These are phyloP conservation scores for Crossocerus cetratus DNA, from an alignment of 2,888 invertebrate genomes.

Conservation along the genomic window DNA sequence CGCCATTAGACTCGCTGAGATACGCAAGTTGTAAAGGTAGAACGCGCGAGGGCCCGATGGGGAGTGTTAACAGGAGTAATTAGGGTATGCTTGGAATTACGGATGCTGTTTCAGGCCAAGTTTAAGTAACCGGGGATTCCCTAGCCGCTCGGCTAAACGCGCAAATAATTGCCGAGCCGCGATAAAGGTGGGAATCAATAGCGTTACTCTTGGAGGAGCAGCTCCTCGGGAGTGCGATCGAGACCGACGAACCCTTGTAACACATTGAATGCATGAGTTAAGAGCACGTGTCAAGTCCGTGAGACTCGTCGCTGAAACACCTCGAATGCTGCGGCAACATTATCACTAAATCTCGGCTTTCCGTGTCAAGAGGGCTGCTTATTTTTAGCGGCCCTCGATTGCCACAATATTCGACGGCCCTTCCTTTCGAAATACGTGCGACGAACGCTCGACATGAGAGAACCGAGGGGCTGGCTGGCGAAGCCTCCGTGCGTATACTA, in stretches of 20 bases:
- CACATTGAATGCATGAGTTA: not conserved
- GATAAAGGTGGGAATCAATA: not conserved
- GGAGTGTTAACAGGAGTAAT: too few species aligned
- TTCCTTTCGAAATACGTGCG: too few species aligned
- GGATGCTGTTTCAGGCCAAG: too few species aligned
- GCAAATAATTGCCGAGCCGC: conserved; percentile 5
- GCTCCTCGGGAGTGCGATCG: not conserved
- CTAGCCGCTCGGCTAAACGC: not conserved
- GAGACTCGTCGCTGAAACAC: not conserved
- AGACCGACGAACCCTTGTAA: not conserved
- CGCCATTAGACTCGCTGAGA: too few species aligned
- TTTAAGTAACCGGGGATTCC: too few species aligned
- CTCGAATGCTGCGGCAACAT: not conserved
- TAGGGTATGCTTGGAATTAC: too few species aligned
- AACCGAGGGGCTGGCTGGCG: too few species aligned
- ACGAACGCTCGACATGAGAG: too few species aligned
- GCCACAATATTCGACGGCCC: not conserved
- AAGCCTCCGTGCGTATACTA: too few species aligned
- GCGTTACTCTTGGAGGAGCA: too few species aligned
- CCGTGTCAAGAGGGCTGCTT: not conserved
- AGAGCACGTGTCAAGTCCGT: not conserved
- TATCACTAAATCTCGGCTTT: not conserved
- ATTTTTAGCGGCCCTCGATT: not conserved
- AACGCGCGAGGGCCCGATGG: too few species aligned
- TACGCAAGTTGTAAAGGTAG: too few species aligned